Evolutionary conservation across 2,888 invertebrate genomes (phyloP).

Genomic region (Diadegma fenestrale): DNA sequence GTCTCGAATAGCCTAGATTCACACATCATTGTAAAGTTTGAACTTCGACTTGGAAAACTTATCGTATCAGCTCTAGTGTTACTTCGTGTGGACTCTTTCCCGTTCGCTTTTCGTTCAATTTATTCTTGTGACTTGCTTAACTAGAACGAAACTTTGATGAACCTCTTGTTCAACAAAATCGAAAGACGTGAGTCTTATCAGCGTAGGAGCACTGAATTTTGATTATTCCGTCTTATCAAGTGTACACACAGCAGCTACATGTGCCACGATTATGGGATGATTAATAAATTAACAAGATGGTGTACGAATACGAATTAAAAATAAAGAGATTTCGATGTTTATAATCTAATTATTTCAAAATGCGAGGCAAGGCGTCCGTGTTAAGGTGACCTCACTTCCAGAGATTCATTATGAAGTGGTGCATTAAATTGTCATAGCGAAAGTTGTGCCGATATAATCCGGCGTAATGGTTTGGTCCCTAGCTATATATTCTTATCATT

Average conservation of each 20-base stretch:
- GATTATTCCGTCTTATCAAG: background rate
- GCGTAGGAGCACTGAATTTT: background rate
- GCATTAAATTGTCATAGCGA: conserved; percentile 29
- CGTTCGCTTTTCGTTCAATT: background rate
- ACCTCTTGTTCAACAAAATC: background rate
- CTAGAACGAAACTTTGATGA: background rate
- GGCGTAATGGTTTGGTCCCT: background rate
- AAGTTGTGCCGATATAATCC: conserved; percentile 32
- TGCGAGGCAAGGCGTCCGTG: background rate
- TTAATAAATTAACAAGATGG: background rate
- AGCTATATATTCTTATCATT: conserved; percentile 30
- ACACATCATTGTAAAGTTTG: background rate
- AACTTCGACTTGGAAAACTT: conserved; percentile 7
- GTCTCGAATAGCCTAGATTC: conserved; percentile 1
- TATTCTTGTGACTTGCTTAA: background rate
- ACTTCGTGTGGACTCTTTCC: conserved; percentile 1
- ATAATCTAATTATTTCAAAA: background rate
- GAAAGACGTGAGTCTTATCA: background rate
- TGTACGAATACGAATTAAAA: background rate
- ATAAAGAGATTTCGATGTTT: background rate
- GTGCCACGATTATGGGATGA: background rate
- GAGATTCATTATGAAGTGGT: background rate
- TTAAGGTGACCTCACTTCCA: background rate
- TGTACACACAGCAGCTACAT: too few species aligned
- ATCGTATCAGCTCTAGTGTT: conserved; percentile 11